Evolutionary conservation across 2,888 invertebrate genomes (phyloP), one percentile per base, ranked within the genome.

Genomic region (Folsomia candida): DNA sequence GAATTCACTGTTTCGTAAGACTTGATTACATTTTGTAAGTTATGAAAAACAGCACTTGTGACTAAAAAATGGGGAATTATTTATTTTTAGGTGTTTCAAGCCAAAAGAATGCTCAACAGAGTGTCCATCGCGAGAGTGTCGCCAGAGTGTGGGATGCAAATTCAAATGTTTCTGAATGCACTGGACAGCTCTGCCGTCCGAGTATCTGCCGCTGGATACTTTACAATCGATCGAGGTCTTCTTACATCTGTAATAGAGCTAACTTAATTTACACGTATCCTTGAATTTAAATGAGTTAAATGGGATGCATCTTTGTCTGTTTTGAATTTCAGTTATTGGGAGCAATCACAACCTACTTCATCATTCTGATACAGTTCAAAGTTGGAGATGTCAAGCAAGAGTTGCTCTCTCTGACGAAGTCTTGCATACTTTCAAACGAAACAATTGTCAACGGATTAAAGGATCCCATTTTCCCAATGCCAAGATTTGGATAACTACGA

Each of bases 321-420:
- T n/a, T n/a, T n/a, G n/a, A n/a, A 27, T 62, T 70, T n/a, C 64
- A 77, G 76, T 75, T 78, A 51, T 22, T 75, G 20, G 76, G 70
- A n/a, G 66, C 72, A 0, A 74, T 76, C 14, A 76, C 78, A 2
- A 78, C 74, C 0, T 78, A 78, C 47, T 76, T 78, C 68, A 70
- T 78, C 20, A 78, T 78, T 54, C 61, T 78, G 18, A 65, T 78
- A 11, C 78, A 78, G 57, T 75, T 76, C 59, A 78, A 76, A 62
- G 47, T 64, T 64, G 64, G 51, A 22, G 51, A 64, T n/a, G 51
- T 64, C 22, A 64, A 64, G 25, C 24, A 47, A 2, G 64, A 64
- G 11, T 14, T 64, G 51, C 6, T 29, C 3, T n/a, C 6, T 9
- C 20, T 62, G 62, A 26, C 62, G n/a, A n/a, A n/a, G n/a, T n/a